Evolutionary conservation across 2,113 vertebrate species (phyloP), one percentile per base, ranked within the genome.

Genomic region (Hemicordylus capensis): DNA sequence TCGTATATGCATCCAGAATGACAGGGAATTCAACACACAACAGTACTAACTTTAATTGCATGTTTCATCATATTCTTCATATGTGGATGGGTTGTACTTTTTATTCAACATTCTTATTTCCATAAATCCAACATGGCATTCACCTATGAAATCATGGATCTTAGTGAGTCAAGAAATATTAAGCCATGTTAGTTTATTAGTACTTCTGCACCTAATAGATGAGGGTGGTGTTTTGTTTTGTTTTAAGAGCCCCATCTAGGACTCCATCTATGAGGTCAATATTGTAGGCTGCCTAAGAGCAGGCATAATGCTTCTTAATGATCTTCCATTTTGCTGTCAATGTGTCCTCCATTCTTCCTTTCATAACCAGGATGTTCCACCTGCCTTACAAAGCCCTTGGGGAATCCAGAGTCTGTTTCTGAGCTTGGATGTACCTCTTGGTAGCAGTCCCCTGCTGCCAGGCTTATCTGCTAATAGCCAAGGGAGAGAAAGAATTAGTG

Each of bases 331-430:
- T 78, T 92, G 90, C 94, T 93, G 93, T 94, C 91, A 58, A 51
- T 73, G 86, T 51, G 64, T 83, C 87, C 81, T 24, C 80, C 77
- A n/a, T n/a, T n/a, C n/a, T n/a, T n/a, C 85, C 46, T 84, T 93
- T 94, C 93, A 83, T 54, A 86, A 91, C 17, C 76, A 90, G 93
- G 92, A 91, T 24, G 51, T 37, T 48, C 95, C 95, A 96, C 94
- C 96, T 96, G 96, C 93, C 84, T 94, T 90, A 66, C 84, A 24
- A 44, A 87, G 89, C 94, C 91, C 66, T 88, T 80, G 87, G 94
- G 93, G 93, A 95, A 83, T 31, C 91, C 64, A 44, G 74, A 87
- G 89, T 88, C 85, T 69, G 39, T 64, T 80, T 90, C 80, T 91
- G 76, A 91, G 87, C 74, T 66, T 87, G 90, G 93, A 89, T 91